Evolutionary conservation across 2,113 vertebrate genomes (phyloP).

Genomic region (Forbesichthys agassizii): DNA sequence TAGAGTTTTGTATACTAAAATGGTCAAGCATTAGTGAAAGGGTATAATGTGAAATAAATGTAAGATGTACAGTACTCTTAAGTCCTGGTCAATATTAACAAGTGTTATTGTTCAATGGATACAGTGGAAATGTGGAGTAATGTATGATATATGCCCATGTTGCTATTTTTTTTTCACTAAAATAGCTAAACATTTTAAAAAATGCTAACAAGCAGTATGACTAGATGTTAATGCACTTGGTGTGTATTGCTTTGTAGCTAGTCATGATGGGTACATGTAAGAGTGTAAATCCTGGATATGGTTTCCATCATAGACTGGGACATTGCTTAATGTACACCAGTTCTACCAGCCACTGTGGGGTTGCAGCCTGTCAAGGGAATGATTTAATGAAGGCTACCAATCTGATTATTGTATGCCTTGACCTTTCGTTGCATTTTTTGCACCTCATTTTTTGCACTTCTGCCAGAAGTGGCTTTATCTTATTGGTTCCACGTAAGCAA

Average conservation of each 20-base stretch:
- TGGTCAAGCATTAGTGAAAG: slow-evolving; percentile 21
- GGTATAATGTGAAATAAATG: slow-evolving; percentile 18
- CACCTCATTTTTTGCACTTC: slow-evolving; percentile 6
- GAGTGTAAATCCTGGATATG: neutral
- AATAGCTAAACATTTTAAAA: neutral
- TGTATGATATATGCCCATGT: slow-evolving; percentile 38
- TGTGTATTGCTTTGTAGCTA: slow-evolving; percentile 37
- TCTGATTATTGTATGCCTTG: slow-evolving; percentile 9
- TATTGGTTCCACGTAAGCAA: slow-evolving; percentile 19
- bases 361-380: too few species aligned
- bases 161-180: slow-evolving; percentile 17
- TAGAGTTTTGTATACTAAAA: slow-evolving; percentile 44
- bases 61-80: neutral
- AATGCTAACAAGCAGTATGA: neutral
- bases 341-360: slow-evolving; percentile 15
- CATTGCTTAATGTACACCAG: slow-evolving; percentile 14
- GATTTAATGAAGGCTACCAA: too few species aligned
- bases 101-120: slow-evolving; percentile 29
- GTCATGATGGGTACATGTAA: slow-evolving; percentile 15
- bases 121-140: slow-evolving; percentile 40
- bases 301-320: slow-evolving; percentile 25
- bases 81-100: slow-evolving; percentile 28
- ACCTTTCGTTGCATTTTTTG: slow-evolving; percentile 31
- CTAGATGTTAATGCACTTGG: slow-evolving; percentile 9
- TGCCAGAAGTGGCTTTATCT: slow-evolving; percentile 19